phyloP scores from a whole-genome alignment of 2,888 invertebrate genomes.

The Carcina quercana region DNA sequence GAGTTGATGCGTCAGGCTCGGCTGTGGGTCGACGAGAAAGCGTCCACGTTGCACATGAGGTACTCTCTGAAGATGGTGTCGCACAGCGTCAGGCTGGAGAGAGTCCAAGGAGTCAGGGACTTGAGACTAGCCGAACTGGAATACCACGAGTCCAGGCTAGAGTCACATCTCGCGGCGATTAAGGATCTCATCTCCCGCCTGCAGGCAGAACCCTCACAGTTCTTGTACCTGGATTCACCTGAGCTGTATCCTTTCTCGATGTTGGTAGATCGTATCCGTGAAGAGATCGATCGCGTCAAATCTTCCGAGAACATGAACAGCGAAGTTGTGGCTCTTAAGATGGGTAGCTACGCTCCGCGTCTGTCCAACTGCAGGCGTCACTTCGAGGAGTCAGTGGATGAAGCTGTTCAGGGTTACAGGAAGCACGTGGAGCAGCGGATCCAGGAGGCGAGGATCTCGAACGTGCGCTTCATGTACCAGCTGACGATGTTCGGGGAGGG shows the following conservation, averaged over 20 bases:
- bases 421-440: slow-evolving; percentile 32
- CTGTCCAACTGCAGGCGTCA: slow-evolving; percentile 35
- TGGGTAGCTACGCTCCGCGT: slow-evolving; percentile 45
- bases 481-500: slow-evolving; percentile 44
- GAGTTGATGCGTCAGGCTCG: slow-evolving; percentile 39
- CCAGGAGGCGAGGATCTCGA: slow-evolving; percentile 50
- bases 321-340: slow-evolving; percentile 41
- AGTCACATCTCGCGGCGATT: slow-evolving; percentile 46
- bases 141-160: slow-evolving; percentile 41
- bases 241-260: slow-evolving; percentile 40
- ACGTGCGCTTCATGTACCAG: slow-evolving; percentile 40
- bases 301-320: slow-evolving; percentile 25
- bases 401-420: slow-evolving; percentile 29
- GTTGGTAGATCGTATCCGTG: slow-evolving; percentile 35
- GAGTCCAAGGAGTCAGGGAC: slow-evolving; percentile 38
- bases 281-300: slow-evolving; percentile 28
- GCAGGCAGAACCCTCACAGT: slow-evolving; percentile 33
- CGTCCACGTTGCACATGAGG: slow-evolving; percentile 37
- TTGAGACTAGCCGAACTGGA: slow-evolving; percentile 37
- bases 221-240: slow-evolving; percentile 31
- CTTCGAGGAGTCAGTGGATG: slow-evolving; percentile 43
- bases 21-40: slow-evolving; percentile 45
- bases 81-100: slow-evolving; percentile 44
- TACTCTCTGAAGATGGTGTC: slow-evolving; percentile 47
- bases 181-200: slow-evolving; percentile 32